Evolutionary conservation across 1,140 invertebrate genomes (phyloP).

Genomic region (Zaprionus taronus): DNA sequence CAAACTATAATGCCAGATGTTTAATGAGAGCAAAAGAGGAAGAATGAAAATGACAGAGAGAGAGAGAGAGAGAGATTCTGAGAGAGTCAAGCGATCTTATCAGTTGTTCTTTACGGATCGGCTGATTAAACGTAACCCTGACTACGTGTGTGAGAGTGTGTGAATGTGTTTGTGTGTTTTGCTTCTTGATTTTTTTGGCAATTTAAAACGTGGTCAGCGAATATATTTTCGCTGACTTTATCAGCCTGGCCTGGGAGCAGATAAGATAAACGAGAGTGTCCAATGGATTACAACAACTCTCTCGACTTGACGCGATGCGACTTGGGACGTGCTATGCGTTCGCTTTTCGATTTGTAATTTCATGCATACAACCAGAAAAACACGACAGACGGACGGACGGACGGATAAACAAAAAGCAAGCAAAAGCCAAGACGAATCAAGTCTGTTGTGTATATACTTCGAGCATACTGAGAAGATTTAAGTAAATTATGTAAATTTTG

Average conservation of each 20-base stretch:
- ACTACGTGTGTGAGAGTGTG: conserved; percentile 12
- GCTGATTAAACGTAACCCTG: conserved; percentile 28
- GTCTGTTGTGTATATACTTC: conserved; percentile 10
- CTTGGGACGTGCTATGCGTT: conserved; percentile 36
- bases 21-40: neutral
- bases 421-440: conserved; percentile 30
- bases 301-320: neutral
- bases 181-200: conserved; percentile 31
- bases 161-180: conserved; percentile 17
- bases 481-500: conserved; percentile 53
- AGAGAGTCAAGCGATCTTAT: conserved; percentile 28
- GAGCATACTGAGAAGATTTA: conserved; percentile 43
- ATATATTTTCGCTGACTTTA: conserved; percentile 44
- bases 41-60: neutral
- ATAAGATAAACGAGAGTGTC: conserved; percentile 43
- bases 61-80: neutral
- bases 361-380: conserved; percentile 69
- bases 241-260: conserved; percentile 27
- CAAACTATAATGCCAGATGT: conserved; percentile 30
- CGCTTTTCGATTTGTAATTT: conserved; percentile 37
- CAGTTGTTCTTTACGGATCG: conserved; percentile 21
- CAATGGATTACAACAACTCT: conserved; percentile 42
- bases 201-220: conserved; percentile 48
- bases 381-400: conserved; percentile 34
- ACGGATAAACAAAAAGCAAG: conserved; percentile 34